Evolutionary conservation across 2,797 vertebrate genomes (phyloP), one percentile per base, ranked within the genome.

Genomic region (Galago senegalensis): DNA sequence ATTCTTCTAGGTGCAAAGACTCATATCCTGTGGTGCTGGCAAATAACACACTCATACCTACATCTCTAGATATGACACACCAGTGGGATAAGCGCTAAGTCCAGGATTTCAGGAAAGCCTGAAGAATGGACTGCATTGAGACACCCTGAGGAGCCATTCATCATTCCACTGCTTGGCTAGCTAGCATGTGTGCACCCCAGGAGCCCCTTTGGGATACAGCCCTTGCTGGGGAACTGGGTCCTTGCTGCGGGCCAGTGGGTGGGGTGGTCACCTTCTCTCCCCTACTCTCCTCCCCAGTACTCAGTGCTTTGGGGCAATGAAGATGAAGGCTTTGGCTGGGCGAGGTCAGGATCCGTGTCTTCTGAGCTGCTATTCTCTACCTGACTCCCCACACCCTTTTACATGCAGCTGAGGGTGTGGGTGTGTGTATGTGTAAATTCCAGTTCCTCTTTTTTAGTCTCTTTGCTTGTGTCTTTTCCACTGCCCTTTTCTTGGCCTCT

Each of bases 391-490:
- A 4, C 4, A 25, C 25, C 6, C n/a, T 46, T 87, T 65, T 5
- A 31, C 37, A 20, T 31, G 61, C 27, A n/a, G 16, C 40, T 46
- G 43, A 84, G n/a, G 16, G 65, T 18, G 31, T n/a, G 63, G 17
- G 21, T 67, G 63, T 67, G 12, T 18, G 3, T 34, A 10, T n/a
- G 27, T 16, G 23, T 10, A 14, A 49, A 85, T 87, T 53, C 76
- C 27, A 29, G 67, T 60, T 95, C 49, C 34, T 46, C 86, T 29
- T 56, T 37, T 83, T 61, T 23, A 56, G 27, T 49, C 14, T 49
- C 17, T 85, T 58, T 75, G 89, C 58, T 76, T 49, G n/a, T 82
- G 84, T 91, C 67, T 84, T 93, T 56, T 92, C 81, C 76, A 67
- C 67, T 73, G 16, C 17, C 20, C 60, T 73, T n/a, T 69, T 37